A percentile compares a stretch with the other conserved stretches of the same genome.
phyloP scores from a whole-genome alignment of 2,888 invertebrate species.

The Eilema sororculum region DNA sequence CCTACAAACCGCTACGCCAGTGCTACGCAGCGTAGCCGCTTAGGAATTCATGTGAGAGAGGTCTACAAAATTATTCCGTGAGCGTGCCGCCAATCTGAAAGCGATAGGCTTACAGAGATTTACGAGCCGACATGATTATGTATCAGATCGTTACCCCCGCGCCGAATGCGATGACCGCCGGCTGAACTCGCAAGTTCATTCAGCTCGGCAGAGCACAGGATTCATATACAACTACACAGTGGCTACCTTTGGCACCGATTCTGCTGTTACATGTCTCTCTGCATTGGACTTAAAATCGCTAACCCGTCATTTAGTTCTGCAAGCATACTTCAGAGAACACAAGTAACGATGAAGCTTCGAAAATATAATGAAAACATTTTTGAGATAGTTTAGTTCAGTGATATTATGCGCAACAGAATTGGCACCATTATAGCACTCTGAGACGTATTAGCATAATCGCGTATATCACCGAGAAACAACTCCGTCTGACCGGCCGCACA shows the following conservation, averaged over 20 bases:
- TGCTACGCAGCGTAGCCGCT: background rate
- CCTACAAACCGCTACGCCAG: background rate
- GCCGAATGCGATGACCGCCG: background rate
- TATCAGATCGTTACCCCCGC: background rate
- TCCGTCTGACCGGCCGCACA: conserved; percentile 8
- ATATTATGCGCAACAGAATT: background rate
- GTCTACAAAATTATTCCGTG: background rate
- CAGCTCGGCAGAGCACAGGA: background rate
- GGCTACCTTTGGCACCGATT: background rate
- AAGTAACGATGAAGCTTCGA: background rate
- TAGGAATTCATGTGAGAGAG: background rate
- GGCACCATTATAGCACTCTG: conserved; percentile 5
- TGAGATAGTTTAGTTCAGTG: background rate
- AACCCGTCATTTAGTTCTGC: no score
- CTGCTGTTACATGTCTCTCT: background rate
- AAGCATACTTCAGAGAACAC: background rate
- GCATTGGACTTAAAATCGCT: background rate
- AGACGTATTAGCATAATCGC: conserved; percentile 25
- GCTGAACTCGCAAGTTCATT: background rate
- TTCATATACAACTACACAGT: background rate
- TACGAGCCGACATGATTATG: background rate
- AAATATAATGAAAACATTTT: background rate
- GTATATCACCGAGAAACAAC: conserved; percentile 8
- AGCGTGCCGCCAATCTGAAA: conserved; percentile 7
- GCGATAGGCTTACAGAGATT: conserved; percentile 6